Base-by-base conservation (phyloP, 2,888 invertebrate species). In the Drosophila pseudotalamancana region DNA sequence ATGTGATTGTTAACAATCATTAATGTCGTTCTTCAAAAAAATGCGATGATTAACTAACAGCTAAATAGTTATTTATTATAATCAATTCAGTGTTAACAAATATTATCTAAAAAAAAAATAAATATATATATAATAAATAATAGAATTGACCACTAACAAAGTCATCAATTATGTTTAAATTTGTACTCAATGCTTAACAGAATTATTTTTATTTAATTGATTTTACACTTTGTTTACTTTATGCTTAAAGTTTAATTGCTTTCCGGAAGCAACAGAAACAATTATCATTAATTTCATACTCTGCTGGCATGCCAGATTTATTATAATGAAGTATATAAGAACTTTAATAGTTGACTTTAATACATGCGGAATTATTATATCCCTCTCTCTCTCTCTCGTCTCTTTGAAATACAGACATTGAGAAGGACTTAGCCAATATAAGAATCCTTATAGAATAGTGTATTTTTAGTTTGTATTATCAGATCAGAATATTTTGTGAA, bases 191-290 rank as follows among this genome's bases (percentile, higher is more conserved):
- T 8, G n/a, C 21, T 6, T 29, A 21, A 16, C 32, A 29, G n/a
- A n/a, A n/a, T n/a, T n/a, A n/a, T n/a, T 43, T 53, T 46, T 21
- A 50, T 32, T 49, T 42, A 74, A 54, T 27, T 63, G 29, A 54
- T 56, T 54, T 43, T 37, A 23, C 21, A 45, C 23, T 42, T 37
- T 54, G 29, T 39, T 6, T 27, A 23, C n/a, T 42, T 34, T 48
- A 54, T 57, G 54, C 34, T 25, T 51, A 3, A 45, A 55, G 61
- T 70, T 46, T 40, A 65, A 74, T 55, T 45, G 45, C 12, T 12
- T 29, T 6, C 16, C 6, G 12, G 29, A 55, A 57, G 39, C 9
- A 39, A 34, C 14, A 4, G 11, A 8, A 40, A n/a, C 4, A 1
- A 8, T 16, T n/a, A 9, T 16, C 2, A 34, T 31, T 29, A 12